phyloP scores from a whole-genome alignment of 2,888 invertebrate species.

The Colletes collaris region DNA sequence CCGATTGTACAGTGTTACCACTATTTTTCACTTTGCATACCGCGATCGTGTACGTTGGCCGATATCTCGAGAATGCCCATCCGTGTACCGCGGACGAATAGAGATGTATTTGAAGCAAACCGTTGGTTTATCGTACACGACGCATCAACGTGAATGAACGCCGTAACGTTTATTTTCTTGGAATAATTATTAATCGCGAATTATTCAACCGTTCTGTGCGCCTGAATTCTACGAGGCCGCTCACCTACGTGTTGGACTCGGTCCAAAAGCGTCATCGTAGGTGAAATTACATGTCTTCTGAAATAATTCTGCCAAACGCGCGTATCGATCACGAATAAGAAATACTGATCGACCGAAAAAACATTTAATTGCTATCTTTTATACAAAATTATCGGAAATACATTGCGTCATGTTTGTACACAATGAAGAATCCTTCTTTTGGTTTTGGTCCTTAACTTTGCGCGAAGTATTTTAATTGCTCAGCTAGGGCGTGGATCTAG shows the following conservation, averaged over 20 bases:
- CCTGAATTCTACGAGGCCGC: conserved; percentile 62
- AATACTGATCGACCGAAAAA: too few relatives aligned
- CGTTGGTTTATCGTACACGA: conserved; percentile 1
- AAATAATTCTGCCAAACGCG: too few relatives aligned
- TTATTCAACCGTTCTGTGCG: conserved; percentile 16
- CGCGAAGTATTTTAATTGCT: too few relatives aligned
- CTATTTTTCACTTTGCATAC: conserved; percentile 52
- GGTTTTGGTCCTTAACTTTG: too few relatives aligned
- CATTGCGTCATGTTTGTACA: too few relatives aligned
- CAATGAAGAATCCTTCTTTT: too few relatives aligned
- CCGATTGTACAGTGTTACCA: conserved; percentile 21
- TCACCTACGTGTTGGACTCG: conserved; percentile 59
- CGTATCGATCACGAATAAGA: not conserved
- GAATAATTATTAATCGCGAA: conserved; percentile 54
- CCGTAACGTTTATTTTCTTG: conserved; percentile 16
- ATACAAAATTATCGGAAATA: too few relatives aligned
- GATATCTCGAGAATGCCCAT: conserved; percentile 30
- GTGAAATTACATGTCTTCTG: not conserved
- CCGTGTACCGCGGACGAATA: conserved; percentile 7
- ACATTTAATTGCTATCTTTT: too few relatives aligned
- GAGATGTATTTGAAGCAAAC: conserved; percentile 28
- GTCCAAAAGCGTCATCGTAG: conserved; percentile 36
- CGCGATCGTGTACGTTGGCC: conserved; percentile 38
- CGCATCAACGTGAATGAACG: conserved; percentile 9
- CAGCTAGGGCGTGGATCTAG: too few relatives aligned